These are phyloP conservation scores for Drymodes brunneopygia DNA, from an alignment of 2,113 vertebrate species.

Conservation along the genomic window DNA sequence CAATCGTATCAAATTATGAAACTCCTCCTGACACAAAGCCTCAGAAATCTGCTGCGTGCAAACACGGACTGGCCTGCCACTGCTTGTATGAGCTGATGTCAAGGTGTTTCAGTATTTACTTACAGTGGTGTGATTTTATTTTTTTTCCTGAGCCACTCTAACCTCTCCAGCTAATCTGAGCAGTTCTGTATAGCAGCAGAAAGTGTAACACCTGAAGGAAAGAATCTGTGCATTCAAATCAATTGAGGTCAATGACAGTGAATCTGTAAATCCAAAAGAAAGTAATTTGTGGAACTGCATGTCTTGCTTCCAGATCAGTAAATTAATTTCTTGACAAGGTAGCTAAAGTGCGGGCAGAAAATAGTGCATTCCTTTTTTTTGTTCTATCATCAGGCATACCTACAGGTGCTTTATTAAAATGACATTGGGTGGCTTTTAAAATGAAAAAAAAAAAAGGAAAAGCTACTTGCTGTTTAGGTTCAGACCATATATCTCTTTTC, in stretches of 20 bases:
- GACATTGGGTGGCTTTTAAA: conserved; percentile 29
- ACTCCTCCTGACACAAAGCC: conserved; percentile 58
- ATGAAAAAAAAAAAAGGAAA: background rate
- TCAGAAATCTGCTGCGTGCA: conserved; percentile 60
- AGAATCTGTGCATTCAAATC: conserved; percentile 27
- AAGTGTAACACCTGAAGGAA: conserved; percentile 41
- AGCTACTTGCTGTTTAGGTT: conserved; percentile 47
- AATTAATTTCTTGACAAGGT: conserved; percentile 56
- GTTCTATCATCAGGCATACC: conserved; percentile 61
- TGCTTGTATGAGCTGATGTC: conserved; percentile 67
- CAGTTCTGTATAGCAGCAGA: conserved; percentile 56
- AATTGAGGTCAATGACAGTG: conserved; percentile 40
- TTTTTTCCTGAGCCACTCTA: conserved; percentile 17
- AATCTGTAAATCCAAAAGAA: conserved; percentile 59
- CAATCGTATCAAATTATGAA: conserved; percentile 50
- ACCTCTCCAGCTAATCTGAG: conserved; percentile 57
- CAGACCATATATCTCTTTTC: conserved; percentile 61
- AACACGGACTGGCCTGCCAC: conserved; percentile 47
- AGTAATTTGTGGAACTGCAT: conserved; percentile 54
- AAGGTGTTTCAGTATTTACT: conserved; percentile 69
- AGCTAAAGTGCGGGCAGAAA: conserved; percentile 31
- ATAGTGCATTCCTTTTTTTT: background rate
- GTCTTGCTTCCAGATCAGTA: conserved; percentile 58
- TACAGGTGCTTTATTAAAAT: conserved; percentile 68
- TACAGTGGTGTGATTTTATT: conserved; percentile 50